Percentiles rank a stretch among this genome's conserved stretches.
These are phyloP conservation scores for Threskiornis aethiopicus DNA, from an alignment of 2,797 vertebrate species.

Conservation along the genomic window DNA sequence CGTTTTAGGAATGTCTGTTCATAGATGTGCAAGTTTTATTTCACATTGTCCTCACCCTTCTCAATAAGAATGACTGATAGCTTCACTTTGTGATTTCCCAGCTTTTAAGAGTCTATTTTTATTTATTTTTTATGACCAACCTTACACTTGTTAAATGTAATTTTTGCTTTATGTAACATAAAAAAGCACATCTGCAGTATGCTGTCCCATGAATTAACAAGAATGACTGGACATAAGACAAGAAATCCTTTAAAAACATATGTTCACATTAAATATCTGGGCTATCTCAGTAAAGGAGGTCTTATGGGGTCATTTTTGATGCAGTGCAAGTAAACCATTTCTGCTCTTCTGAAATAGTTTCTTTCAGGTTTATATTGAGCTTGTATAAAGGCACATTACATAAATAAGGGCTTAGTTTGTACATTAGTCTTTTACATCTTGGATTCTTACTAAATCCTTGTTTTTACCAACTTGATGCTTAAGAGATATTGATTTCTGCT, in stretches of 20 bases:
- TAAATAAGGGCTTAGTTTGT: constrained; percentile 77
- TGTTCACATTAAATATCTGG: constrained; percentile 71
- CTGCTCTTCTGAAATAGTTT: constrained; percentile 70
- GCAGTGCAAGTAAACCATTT: constrained; percentile 63
- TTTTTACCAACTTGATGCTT: constrained; percentile 73
- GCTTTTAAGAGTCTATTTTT: constrained; percentile 74
- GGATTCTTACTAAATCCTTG: constrained; percentile 76
- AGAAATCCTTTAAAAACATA: constrained; percentile 72
- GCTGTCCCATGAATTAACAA: constrained; percentile 71
- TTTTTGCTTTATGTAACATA: constrained; percentile 73
- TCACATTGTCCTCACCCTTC: constrained; percentile 63
- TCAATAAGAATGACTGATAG: constrained; percentile 66
- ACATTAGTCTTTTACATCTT: constrained; percentile 74
- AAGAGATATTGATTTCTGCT: constrained; percentile 75
- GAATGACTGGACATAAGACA: constrained; percentile 65
- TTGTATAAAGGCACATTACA: constrained; percentile 64
- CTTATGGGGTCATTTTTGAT: constrained; percentile 74
- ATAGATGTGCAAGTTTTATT: constrained; percentile 62
- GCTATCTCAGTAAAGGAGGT: constrained; percentile 58
- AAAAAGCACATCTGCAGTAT: constrained; percentile 57
- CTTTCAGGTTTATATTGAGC: constrained; percentile 66
- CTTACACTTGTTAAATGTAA: constrained; percentile 72
- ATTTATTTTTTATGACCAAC: constrained; percentile 77
- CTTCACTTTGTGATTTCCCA: constrained; percentile 62
- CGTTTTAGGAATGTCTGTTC: constrained; percentile 53